A percentile compares a stretch with the other conserved stretches of the same genome.
These are phyloP conservation scores for Arrhopalites spinosus DNA, from an alignment of 2,888 invertebrate species.

Conservation along the genomic window DNA sequence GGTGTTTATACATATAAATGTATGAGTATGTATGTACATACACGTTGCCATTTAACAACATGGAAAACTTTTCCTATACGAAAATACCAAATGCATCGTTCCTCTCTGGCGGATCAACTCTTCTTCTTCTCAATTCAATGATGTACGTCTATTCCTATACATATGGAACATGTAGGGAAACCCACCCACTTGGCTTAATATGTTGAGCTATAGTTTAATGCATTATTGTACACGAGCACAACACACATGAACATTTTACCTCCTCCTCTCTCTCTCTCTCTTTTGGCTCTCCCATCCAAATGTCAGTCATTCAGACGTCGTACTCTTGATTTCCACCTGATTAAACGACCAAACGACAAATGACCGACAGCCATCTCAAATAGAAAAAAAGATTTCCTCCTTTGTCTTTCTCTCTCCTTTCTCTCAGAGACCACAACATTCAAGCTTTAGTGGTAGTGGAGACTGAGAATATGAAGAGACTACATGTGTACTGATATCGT, in stretches of 20 bases:
- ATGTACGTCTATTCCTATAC: no score
- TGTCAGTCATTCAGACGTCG: conserved; percentile 29
- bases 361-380: conserved; percentile 26
- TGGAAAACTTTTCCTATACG: no score
- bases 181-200: not conserved
- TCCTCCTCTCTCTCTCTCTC: not conserved
- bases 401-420: no score
- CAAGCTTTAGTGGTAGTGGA: no score
- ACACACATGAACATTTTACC: not conserved
- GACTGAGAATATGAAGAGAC: no score
- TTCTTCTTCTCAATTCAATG: no score
- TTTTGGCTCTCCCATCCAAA: not conserved
- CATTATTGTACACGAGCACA: not conserved
- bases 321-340: conserved; percentile 33
- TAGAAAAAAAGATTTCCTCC: not conserved
- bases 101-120: not conserved
- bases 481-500: no score
- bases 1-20: not conserved
- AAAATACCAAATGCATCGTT: not conserved
- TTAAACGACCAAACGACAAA: conserved; percentile 27
- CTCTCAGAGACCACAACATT: no score
- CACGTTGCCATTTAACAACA: no score
- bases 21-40: no score
- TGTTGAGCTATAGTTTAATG: not conserved
- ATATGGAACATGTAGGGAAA: not conserved